phyloP scores from a whole-genome alignment of 1,140 invertebrate species.

The Drosophila athabasca region DNA sequence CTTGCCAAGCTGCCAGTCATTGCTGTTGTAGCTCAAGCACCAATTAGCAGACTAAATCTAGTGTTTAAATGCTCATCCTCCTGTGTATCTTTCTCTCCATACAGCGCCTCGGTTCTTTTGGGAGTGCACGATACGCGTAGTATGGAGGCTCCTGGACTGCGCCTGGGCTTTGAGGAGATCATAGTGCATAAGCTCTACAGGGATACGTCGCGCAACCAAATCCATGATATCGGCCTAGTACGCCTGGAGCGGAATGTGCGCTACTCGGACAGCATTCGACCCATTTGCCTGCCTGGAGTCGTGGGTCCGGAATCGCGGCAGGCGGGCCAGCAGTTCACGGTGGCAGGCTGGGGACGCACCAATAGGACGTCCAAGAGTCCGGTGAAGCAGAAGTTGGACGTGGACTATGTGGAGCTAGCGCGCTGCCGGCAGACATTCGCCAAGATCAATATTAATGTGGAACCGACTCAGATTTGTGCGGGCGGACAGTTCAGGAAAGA shows the following conservation, averaged over 20 bases:
- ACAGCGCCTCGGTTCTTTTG: conserved; percentile 83
- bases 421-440: conserved; percentile 53
- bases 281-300: conserved; percentile 85
- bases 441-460: conserved; percentile 54
- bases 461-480: conserved; percentile 85
- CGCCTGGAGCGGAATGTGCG: conserved; percentile 81
- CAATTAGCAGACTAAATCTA: conserved; percentile 69
- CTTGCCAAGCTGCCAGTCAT: not conserved
- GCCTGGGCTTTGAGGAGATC: conserved; percentile 67
- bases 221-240: conserved; percentile 85
- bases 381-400: conserved; percentile 62
- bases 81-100: not conserved
- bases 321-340: conserved; percentile 83
- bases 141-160: conserved; percentile 81
- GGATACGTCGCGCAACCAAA: conserved; percentile 54
- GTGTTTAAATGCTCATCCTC: conserved; percentile 40
- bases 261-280: conserved; percentile 85
- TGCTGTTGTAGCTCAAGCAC: conserved; percentile 16
- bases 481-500: conserved; percentile 86
- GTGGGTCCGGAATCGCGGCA: conserved; percentile 34
- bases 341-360: conserved; percentile 89
- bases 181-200: conserved; percentile 84
- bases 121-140: conserved; percentile 85
- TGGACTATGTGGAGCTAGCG: conserved; percentile 52
- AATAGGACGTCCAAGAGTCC: conserved; percentile 74